Conservation (phyloP, 2,113 vertebrate species). For the Dipodomys ordii region DNA sequence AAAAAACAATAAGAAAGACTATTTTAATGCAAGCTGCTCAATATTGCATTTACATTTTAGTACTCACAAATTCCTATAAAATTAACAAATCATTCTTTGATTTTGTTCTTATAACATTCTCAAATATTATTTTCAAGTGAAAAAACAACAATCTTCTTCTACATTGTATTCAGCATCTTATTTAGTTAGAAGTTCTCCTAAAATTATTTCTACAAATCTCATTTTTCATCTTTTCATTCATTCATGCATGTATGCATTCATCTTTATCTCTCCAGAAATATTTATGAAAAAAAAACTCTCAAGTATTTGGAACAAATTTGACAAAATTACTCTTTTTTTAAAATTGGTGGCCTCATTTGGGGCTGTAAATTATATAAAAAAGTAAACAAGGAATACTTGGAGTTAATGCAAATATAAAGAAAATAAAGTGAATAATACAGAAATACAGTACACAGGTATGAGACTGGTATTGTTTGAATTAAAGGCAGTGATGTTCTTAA, state of each 20-base stretch:
- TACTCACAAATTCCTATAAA: neutral
- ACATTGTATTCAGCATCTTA: neutral
- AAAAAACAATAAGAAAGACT: neutral
- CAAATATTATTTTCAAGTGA: neutral
- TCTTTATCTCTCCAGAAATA: constrained; percentile 6
- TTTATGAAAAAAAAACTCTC: neutral
- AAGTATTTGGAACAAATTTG: neutral
- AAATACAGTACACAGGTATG: neutral
- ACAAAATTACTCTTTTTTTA: neutral
- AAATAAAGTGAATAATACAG: neutral
- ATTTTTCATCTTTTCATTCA: neutral
- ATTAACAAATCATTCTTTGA: neutral
- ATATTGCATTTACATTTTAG: neutral
- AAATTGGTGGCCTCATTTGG: neutral
- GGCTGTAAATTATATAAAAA: neutral
- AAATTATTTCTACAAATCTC: neutral
- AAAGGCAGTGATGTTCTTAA: neutral
- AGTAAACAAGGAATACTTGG: neutral
- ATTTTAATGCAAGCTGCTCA: neutral
- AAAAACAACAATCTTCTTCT: neutral
- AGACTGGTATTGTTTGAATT: neutral
- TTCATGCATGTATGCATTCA: neutral
- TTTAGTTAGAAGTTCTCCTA: neutral
- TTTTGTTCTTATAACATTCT: neutral
- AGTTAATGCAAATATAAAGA: neutral